Percentiles rank a stretch among this genome's conserved stretches.
Conservation (phyloP, 2,888 invertebrate species). For the Helicoverpa assulta region DNA sequence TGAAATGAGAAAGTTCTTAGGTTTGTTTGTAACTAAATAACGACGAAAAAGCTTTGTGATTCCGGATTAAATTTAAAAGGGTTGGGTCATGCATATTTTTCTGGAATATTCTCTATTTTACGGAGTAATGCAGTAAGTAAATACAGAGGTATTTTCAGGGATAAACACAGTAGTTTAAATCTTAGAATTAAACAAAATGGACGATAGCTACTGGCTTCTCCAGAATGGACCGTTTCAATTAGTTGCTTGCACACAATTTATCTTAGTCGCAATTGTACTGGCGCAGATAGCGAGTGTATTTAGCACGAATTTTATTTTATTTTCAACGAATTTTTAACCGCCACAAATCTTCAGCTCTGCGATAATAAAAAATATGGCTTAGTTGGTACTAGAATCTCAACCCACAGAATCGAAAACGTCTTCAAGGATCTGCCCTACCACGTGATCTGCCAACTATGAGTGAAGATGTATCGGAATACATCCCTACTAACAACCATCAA, state of each 20-base stretch:
- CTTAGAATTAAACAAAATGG: neutral
- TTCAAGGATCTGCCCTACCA: too few relatives aligned
- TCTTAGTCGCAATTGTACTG: slow-evolving; percentile 1
- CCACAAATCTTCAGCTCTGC: too few relatives aligned
- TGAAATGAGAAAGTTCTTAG: neutral
- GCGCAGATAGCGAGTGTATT: neutral
- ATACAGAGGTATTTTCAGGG: neutral
- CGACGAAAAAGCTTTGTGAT: neutral
- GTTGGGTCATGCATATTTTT: neutral
- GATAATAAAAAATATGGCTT: too few relatives aligned
- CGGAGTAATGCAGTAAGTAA: neutral
- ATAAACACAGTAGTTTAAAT: neutral
- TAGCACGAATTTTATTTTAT: neutral
- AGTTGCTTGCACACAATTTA: neutral
- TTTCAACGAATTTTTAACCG: neutral
- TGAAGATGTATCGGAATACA: too few relatives aligned
- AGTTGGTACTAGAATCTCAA: too few relatives aligned
- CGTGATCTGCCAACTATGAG: too few relatives aligned
- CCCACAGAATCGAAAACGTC: too few relatives aligned
- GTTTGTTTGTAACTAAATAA: neutral
- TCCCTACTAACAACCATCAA: too few relatives aligned
- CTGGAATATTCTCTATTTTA: neutral
- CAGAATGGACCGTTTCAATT: slow-evolving; percentile 1
- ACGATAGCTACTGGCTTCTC: neutral
- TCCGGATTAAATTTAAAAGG: too few relatives aligned